These are phyloP conservation scores for Ochlodes sylvanus DNA, from an alignment of 2,888 invertebrate genomes.

Conservation along the genomic window DNA sequence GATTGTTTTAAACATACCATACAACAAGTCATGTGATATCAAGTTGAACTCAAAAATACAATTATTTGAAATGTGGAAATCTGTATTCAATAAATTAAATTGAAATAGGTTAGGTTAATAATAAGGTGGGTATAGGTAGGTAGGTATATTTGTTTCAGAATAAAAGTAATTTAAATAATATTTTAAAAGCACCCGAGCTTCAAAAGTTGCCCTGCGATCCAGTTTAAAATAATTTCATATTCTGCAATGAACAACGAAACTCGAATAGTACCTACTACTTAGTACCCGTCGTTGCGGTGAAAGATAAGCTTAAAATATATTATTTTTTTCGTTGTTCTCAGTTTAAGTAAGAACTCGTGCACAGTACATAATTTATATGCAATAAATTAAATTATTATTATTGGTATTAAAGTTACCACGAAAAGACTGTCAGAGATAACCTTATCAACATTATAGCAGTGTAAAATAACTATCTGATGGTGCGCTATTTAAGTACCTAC, in stretches of 20 bases:
- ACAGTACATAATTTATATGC: conserved; percentile 19
- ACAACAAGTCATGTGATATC: too few species aligned
- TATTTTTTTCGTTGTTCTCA: conserved; percentile 33
- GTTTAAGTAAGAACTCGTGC: conserved; percentile 16
- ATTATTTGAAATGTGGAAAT: too few species aligned
- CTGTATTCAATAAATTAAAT: too few species aligned
- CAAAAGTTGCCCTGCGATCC: background rate
- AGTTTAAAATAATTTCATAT: conserved; percentile 20
- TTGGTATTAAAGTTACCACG: conserved; percentile 13
- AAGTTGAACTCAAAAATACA: too few species aligned
- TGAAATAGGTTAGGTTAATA: too few species aligned
- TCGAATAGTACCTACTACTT: conserved; percentile 12
- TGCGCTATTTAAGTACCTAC: conserved; percentile 43
- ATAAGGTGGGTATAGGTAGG: too few species aligned
- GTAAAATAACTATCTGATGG: conserved; percentile 3
- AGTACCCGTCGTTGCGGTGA: conserved; percentile 12
- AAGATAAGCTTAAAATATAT: conserved; percentile 40
- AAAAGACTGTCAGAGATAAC: conserved; percentile 21
- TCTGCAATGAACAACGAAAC: conserved; percentile 17
- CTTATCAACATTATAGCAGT: background rate
- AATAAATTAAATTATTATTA: background rate
- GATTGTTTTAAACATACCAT: too few species aligned
- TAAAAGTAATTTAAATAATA: background rate
- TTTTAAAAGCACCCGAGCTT: background rate
- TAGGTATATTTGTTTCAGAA: too few species aligned